Evolutionary conservation across 2,797 vertebrate genomes (phyloP), one percentile per base, ranked within the genome.

Genomic region (Odontamblyopus lacepedii): DNA sequence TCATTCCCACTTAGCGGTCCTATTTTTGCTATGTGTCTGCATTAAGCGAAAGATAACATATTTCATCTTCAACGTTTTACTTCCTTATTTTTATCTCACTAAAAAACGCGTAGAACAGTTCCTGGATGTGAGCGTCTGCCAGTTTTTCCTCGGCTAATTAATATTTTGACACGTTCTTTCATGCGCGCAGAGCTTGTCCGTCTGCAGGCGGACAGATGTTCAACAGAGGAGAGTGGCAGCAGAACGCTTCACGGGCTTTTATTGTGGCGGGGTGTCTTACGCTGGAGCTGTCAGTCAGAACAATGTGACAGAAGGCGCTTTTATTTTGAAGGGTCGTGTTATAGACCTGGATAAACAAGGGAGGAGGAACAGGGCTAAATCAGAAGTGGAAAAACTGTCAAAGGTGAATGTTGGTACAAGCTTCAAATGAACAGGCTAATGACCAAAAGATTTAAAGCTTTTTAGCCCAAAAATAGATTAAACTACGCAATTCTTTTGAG

Each of bases 141-240:
- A 63, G 9, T 23, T 44, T 63, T 23, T 41, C 62, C n/a, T n/a
- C n/a, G n/a, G 62, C 19, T 63, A 63, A 63, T 63, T 41, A 63
- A 63, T 63, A 63, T 63, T 63, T 63, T 63, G 62, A 63, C 62
- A 41, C 35, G 19, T 41, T 41, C 62, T 63, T 63, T 63, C 35
- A 63, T 41, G 32, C 62, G 19, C 35, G 1, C 62, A 44, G 35
- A 41, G n/a, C 9, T 30, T 35, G 61, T 19, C 30, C 7, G 18
- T 63, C 16, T 63, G 61, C 59, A n/a, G 32, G 61, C 61, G 32
- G 61, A 44, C 62, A 63, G 62, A 63, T 63, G 62, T 63, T 63
- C 19, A 63, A 63, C 62, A 63, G 35, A 26, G 62, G 35, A 38
- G 61, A 38, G 30, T 38, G 32, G 61, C 61, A 63, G 61, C 18